Evolutionary conservation across 2,113 vertebrate species (phyloP).

Genomic region (Tychaedon coryphoeus): DNA sequence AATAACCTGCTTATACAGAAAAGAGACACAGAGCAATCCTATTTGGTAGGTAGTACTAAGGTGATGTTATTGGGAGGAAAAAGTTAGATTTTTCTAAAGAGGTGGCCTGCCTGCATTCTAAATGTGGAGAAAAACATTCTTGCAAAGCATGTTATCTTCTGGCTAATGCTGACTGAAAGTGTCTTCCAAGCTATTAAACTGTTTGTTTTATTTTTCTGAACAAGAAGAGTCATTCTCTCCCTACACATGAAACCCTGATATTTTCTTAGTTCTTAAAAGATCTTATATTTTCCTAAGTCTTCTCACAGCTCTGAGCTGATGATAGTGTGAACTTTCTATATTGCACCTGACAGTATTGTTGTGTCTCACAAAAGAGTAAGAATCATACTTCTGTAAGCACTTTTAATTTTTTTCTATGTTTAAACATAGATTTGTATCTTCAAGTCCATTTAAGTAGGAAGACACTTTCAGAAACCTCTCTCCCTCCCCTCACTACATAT

Average conservation of each 20-base stretch:
- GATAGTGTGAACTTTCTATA: neutral
- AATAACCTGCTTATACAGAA: neutral
- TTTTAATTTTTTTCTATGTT: neutral
- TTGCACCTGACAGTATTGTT: neutral
- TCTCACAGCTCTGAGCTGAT: neutral
- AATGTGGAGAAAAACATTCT: neutral
- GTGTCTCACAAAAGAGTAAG: neutral
- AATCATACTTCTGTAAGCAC: neutral
- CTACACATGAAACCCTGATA: neutral
- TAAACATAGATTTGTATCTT: neutral
- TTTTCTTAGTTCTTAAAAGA: neutral
- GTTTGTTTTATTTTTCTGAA: neutral
- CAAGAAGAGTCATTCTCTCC: neutral
- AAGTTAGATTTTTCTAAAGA: neutral
- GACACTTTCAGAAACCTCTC: neutral
- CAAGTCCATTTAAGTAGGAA: neutral
- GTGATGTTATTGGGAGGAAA: neutral
- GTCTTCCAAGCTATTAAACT: neutral
- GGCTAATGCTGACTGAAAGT: neutral
- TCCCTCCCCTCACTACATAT: neutral
- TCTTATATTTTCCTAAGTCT: neutral
- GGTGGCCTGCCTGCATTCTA: neutral
- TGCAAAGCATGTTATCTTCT: neutral
- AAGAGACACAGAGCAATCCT: neutral
- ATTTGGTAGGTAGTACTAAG: neutral